Evolutionary conservation across 2,888 invertebrate species (phyloP), one percentile per base, ranked within the genome.

Genomic region (Elmis aenea): DNA sequence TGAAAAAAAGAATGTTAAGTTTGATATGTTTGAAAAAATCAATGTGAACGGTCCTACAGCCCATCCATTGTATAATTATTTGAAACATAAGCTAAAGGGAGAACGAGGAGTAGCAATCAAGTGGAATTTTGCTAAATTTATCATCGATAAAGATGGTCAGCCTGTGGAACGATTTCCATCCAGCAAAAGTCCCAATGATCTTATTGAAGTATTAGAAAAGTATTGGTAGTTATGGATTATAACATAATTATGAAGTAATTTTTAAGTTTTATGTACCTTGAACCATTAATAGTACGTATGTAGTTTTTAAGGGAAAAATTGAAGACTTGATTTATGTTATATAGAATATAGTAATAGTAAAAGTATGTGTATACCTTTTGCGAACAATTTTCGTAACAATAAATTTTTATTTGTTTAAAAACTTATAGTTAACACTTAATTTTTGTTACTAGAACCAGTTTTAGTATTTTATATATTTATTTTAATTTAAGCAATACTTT

Each of bases 111-210:
- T 82, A 57, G 76, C 77, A 40, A 85, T 91, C 52, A 88, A 88
- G 59, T 91, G 90, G 90, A 90, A 90, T 66, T 91, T 88, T 61
- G 81, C 86, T 2, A 91, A 91, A 65, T 91, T 90, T 64, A 72
- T 91, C 20, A 70, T 90, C 9, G 79, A 88, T 59, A 79, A 75
- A 54, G 67, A 82, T 36, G 88, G 88, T 0, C 66, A 75, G 10
- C 81, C 83, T 0, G 79, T 82, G 3, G 78, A 77, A 48, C 69
- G 83, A 40, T 76, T 77, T 44, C 76, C 73, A 0, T 78, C 84
- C 4, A 58, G 37, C 26, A 56, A 55, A 2, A 55, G 50, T 46
- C 58, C 58, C 3, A 53, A 53, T 32, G 54, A 52, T 37, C 37
- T 58, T 28, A 46, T 56, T 3, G 45, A 48, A 23, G 44, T 38